Evolutionary conservation across 2,797 vertebrate species (phyloP).

Genomic region (Oryzias sinensis): DNA sequence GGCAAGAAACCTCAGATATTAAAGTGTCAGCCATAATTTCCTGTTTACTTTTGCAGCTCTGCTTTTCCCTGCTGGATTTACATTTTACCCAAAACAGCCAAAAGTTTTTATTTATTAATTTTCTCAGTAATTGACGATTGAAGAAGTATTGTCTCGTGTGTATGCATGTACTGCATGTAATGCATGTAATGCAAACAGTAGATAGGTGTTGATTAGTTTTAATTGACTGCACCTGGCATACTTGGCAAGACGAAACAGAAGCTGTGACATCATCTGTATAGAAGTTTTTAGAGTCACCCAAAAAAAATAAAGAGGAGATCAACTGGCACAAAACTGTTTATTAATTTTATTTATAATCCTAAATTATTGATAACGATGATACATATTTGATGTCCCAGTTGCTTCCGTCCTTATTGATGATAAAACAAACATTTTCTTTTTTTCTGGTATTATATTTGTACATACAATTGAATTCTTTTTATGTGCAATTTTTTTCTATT

Average conservation of each 20-base stretch:
- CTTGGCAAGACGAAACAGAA: conserved; percentile 16
- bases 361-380: too few species aligned
- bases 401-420: too few species aligned
- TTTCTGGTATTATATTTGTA: too few species aligned
- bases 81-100: conserved; percentile 17
- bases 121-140: neutral
- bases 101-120: conserved; percentile 9
- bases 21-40: conserved; percentile 31
- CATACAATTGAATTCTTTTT: too few species aligned
- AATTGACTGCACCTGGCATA: conserved; percentile 17
- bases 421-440: too few species aligned
- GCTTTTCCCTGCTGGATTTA: conserved; percentile 13
- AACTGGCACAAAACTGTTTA: too few species aligned
- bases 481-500: too few species aligned
- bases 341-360: too few species aligned
- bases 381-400: too few species aligned
- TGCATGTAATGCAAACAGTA: conserved; percentile 6
- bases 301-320: conserved; percentile 5
- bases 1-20: conserved; percentile 33
- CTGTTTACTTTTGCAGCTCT: conserved; percentile 31
- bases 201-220: conserved; percentile 31
- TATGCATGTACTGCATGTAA: conserved; percentile 4
- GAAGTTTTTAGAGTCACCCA: conserved; percentile 9
- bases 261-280: conserved; percentile 17
- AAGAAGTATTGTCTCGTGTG: neutral